Evolutionary conservation across 1,140 invertebrate genomes (phyloP).

Genomic region (Caligus rogercresseyi): DNA sequence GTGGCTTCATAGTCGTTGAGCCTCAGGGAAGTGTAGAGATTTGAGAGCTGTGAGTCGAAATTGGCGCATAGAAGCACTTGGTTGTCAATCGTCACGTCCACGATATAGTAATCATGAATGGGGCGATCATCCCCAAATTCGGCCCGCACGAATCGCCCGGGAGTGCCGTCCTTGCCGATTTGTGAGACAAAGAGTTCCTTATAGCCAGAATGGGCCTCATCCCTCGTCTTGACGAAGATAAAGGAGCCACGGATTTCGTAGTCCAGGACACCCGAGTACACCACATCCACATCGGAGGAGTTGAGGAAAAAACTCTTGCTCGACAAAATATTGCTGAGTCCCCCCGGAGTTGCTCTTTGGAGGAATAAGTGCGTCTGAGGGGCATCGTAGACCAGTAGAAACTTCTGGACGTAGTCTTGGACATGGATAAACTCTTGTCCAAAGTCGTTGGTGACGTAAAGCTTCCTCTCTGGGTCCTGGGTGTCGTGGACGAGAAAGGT

Average conservation of each 20-base stretch:
- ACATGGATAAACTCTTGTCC: slow-evolving; percentile 44
- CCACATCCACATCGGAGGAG: slow-evolving; percentile 22
- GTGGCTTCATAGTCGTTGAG: slow-evolving; percentile 26
- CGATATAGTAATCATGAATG: slow-evolving; percentile 53
- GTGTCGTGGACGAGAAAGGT: slow-evolving; percentile 15
- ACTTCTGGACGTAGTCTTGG: slow-evolving; percentile 52
- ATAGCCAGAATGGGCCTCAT: slow-evolving; percentile 30
- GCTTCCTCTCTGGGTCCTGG: slow-evolving; percentile 30
- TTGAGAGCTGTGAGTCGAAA: slow-evolving; percentile 48
- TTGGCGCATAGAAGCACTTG: slow-evolving; percentile 55
- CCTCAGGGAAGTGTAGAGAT: slow-evolving; percentile 47
- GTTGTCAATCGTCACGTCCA: slow-evolving; percentile 51
- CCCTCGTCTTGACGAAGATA: slow-evolving; percentile 23
- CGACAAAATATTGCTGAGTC: slow-evolving; percentile 38
- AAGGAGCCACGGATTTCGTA: background rate
- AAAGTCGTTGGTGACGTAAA: slow-evolving; percentile 56
- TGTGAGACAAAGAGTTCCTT: slow-evolving; percentile 60
- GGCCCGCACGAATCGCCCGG: slow-evolving; percentile 43
- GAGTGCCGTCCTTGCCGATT: slow-evolving; percentile 35
- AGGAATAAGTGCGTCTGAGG: slow-evolving; percentile 41
- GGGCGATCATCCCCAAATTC: slow-evolving; percentile 43
- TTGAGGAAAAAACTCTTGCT: slow-evolving; percentile 31
- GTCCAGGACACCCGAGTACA: background rate
- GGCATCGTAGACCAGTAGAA: slow-evolving; percentile 41
- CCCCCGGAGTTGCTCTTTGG: slow-evolving; percentile 43